Percentiles rank a stretch among this genome's conserved stretches.
Conservation (phyloP, 2,888 invertebrate species). For the Drosophila subsilvestris region DNA sequence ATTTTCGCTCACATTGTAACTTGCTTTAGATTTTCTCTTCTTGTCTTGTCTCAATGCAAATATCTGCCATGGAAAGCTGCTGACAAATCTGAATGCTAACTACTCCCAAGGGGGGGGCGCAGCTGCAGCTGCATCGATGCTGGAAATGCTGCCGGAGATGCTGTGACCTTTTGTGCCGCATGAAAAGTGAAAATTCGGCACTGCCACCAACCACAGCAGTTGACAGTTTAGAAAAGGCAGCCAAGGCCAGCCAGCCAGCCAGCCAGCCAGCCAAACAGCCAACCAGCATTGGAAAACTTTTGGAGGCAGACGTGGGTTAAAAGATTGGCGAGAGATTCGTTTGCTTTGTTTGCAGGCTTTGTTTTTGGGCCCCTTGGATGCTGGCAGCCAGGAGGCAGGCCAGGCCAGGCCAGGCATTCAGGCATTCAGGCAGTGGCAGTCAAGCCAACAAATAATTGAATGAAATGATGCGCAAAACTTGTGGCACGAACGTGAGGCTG, state of each 20-base stretch:
- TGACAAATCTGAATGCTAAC: conserved; percentile 65
- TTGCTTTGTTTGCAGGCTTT: conserved; percentile 9
- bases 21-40: conserved; percentile 22
- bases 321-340: conserved; percentile 30
- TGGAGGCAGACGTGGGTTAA: conserved; percentile 36
- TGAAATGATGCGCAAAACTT: conserved; percentile 44
- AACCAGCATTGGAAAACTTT: conserved; percentile 28
- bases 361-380: neutral
- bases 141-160: conserved; percentile 13
- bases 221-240: conserved; percentile 76
- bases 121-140: conserved; percentile 29
- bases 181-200: conserved; percentile 74
- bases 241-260: conserved; percentile 39
- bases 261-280: too few relatives aligned
- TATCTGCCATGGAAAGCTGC: conserved; percentile 27
- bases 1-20: conserved; percentile 12
- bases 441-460: conserved; percentile 50
- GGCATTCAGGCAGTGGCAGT: too few relatives aligned
- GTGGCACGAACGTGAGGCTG: conserved; percentile 47
- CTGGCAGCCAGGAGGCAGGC: conserved; percentile 2
- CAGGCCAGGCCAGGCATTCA: neutral
- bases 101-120: conserved; percentile 23
- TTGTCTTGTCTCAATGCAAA: conserved; percentile 28
- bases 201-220: conserved; percentile 55
- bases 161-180: conserved; percentile 67